Base-by-base conservation (phyloP, 2,113 vertebrate species). In the Neoarius graeffei region DNA sequence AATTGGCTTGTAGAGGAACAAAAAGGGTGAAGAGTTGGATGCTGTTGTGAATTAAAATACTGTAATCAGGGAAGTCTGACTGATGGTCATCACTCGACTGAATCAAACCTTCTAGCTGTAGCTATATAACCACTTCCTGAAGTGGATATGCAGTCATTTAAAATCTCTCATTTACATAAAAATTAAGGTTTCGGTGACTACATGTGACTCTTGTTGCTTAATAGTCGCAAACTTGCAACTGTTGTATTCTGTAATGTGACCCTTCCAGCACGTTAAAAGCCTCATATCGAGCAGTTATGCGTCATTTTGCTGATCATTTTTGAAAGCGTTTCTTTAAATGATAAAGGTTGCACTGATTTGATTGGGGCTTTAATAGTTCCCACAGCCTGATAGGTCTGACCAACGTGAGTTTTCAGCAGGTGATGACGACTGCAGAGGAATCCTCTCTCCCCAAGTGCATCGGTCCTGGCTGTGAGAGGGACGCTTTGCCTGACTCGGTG, bases 401-500 rank as follows among this genome's bases (percentile, higher is more conserved):
- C 66, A 85, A 35, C 87, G 17, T 85, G 86, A 86, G 88, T 91
- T 88, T 88, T 83, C 23, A 90, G 81, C 86, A 90, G 80, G 89
- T 86, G 23, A 79, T 56, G 13, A 95, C 95, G 86, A 90, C 94
- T 23, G 67, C 85, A 60, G 94, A 66, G 89, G 93, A 88, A 7
- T 90, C 94, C 62, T 90, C 95, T 15, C 94, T 96, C 11, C 95
- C 98, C 0, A 97, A 95, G 81, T 99, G 98, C 90, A 99, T 99
- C 0, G 98, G 98, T 3, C 97, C 98, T 0, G 98, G 98, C 84
- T 99, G 98, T 74, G 96, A 94, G 8, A 97, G 93, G 0, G 93
- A 96, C 67, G 98, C 98, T 9, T 96, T 97, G 90, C 97, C 97
- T 0, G 98, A 99, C 91, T 99, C 98, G 0, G 98, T 99, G 23